Conservation (phyloP, 2,113 vertebrate species). For the Apodemus speciosus region DNA sequence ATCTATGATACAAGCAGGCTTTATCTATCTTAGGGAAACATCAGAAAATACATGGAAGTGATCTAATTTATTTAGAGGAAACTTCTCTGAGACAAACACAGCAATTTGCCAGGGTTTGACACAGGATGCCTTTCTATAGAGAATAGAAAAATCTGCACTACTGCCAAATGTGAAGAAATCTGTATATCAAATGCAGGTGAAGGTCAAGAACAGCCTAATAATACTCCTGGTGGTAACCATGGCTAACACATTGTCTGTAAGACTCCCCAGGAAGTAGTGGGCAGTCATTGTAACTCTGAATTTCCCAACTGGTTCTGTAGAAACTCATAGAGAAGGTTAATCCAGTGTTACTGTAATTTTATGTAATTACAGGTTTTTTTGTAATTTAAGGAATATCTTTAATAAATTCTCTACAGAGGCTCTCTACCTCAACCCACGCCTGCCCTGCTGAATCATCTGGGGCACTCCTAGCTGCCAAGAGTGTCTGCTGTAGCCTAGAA, state of each 20-base stretch:
- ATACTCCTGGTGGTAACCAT: neutral
- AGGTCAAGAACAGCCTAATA: neutral
- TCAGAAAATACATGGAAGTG: conserved; percentile 49
- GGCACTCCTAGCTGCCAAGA: too few relatives aligned
- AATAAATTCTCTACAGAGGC: neutral
- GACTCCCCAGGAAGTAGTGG: neutral
- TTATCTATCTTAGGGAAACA: conserved; percentile 35
- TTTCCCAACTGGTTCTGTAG: neutral
- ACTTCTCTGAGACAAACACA: neutral
- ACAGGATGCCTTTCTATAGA: neutral
- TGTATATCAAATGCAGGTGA: neutral
- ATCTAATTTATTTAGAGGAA: conserved; percentile 59
- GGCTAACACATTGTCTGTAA: neutral
- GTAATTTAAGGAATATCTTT: neutral
- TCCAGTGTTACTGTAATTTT: neutral
- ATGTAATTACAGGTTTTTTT: neutral
- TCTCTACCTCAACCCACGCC: too few relatives aligned
- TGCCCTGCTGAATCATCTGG: too few relatives aligned
- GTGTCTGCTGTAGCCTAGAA: too few relatives aligned
- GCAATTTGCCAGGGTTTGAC: neutral
- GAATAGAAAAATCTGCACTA: neutral
- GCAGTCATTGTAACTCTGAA: neutral
- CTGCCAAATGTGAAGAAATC: neutral
- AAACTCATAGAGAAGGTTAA: neutral
- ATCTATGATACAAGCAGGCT: conserved; percentile 41